Evolutionary conservation across 2,113 vertebrate genomes (phyloP), one percentile per base, ranked within the genome.

Genomic region (Procavia capensis): DNA sequence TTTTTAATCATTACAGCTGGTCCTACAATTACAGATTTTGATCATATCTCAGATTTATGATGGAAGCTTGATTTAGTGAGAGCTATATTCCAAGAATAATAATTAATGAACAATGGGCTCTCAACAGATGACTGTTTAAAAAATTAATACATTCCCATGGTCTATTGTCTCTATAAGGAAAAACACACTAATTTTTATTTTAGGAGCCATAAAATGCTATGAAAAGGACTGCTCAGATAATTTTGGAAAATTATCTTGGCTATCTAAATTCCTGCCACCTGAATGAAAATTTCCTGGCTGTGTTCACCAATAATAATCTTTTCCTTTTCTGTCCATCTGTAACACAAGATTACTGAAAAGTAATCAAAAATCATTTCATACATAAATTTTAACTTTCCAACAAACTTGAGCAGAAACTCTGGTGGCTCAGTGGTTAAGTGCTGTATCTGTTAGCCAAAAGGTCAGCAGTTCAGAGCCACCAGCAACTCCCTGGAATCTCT

Each of bases 241-340:
- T 63, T 83, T 41, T 92, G 76, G 91, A 92, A 95, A 96, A 79
- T 59, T 86, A 84, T 34, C 34, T 86, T 29, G 50, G 47, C 39
- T 87, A 45, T 93, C 61, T 43, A 43, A 79, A 94, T 70, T 93
- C 63, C 83, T 91, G 83, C 50, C 96, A 97, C 91, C 94, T 93
- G 63, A 31, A 76, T 20, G 61, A 88, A 92, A 83, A 19, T 83
- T 95, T 95, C 85, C 96, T 95, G 82, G 83, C 93, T 76, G 8
- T 29, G 13, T 54, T 85, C 66, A 84, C 34, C 45, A 89, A 4
- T 43, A 84, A 90, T 27, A 59, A 94, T 63, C 24, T 84, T 91
- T 79, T 27, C 36, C 66, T 9, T 96, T 96, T 94, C 94, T 86
- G 88, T 76, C 68, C 93, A 96, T 45, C 96, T 85, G 75, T 41